phyloP scores from a whole-genome alignment of 64 coral and sea anemone genomes.

The Pachyseris speciosa region DNA sequence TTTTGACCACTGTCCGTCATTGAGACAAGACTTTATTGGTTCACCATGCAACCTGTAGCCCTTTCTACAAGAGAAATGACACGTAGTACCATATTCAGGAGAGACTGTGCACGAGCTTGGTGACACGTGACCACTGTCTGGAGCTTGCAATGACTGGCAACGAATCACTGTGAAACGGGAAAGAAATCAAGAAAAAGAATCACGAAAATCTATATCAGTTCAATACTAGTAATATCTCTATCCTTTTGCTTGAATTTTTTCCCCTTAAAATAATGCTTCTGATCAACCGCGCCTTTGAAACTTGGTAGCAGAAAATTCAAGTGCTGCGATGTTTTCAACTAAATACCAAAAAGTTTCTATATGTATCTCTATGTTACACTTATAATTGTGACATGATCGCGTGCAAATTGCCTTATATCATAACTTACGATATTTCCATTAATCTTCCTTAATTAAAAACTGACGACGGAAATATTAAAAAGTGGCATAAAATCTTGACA shows the following conservation, averaged over 20 bases:
- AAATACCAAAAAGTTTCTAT: no score
- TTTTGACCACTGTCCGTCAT: constrained; percentile 38
- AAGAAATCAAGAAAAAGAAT: background rate
- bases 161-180: background rate
- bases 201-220: background rate
- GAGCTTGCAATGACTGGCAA: background rate
- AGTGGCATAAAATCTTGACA: background rate
- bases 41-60: constrained; percentile 41
- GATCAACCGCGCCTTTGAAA: background rate
- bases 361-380: no score
- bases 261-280: background rate
- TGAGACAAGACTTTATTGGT: constrained; percentile 16
- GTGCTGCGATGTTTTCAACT: background rate
- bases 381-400: background rate
- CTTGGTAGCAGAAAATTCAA: background rate
- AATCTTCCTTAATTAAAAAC: background rate
- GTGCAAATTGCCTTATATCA: background rate
- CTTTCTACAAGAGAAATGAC: constrained; percentile 35
- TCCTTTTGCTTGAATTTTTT: background rate
- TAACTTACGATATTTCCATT: background rate
- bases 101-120: constrained; percentile 27
- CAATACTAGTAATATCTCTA: no score
- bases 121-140: background rate
- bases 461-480: background rate
- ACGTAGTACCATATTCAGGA: constrained; percentile 22